Evolutionary conservation across 2,113 vertebrate genomes (phyloP), one percentile per base, ranked within the genome.

Genomic region (Paramormyrops kingsleyae): DNA sequence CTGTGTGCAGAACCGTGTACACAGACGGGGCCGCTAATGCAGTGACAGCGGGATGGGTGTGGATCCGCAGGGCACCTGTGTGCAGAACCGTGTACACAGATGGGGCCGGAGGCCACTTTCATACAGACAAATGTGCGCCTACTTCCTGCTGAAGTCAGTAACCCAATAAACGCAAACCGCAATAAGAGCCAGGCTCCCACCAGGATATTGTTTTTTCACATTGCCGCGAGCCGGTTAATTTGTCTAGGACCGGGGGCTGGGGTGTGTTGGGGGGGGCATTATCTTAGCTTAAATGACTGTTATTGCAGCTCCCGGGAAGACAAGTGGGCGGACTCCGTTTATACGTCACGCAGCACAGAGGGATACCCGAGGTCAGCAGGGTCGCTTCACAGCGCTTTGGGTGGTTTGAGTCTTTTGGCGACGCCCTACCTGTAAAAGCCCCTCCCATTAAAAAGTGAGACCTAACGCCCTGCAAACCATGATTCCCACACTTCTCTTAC

Each of bases 31-130:
- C 15, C 8, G 1, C 49, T n/a, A 6, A 56, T 56, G 52, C 52
- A 56, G 52, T 56, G 52, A 21, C 17, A 21, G 49, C 42, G 84
- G 46, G 84, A 89, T 88, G 91, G 89, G 66, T 89, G 88, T 35
- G 35, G 66, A 66, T 66, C 86, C 24, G 17, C 53, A 17, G 77
- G 19, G 44, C 86, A 70, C 7, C 74, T 87, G 44, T n/a, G 84
- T 21, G 89, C 1, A 39, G n/a, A 9, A 4, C 49, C 13, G 24
- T 59, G 35, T 27, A n/a, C 49, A 59, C 46, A 91, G 90, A 77
- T 42, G 42, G 6, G 56, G 86, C n/a, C 4, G 52, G 5, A 53
- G 87, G 80, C 88, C 27, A 1, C 49, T 35, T 83, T 87, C 59
- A 56, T 46, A 88, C 88, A 62, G 77, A 15, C 47, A 85, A 31